phyloP scores from a whole-genome alignment of 2,113 vertebrate genomes.

The Callorhinus ursinus region DNA sequence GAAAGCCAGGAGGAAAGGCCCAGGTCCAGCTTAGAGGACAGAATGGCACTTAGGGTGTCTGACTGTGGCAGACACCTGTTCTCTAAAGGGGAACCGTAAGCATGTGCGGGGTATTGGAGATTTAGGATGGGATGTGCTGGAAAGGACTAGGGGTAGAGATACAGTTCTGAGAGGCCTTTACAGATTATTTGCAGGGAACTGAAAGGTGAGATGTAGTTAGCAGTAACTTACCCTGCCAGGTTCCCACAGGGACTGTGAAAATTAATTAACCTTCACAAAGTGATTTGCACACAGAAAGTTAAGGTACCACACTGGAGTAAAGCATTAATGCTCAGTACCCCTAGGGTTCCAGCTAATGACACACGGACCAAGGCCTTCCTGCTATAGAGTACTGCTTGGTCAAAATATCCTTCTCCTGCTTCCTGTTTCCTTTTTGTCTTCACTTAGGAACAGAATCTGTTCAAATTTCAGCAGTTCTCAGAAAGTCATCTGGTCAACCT shows the following conservation, averaged over 20 bases:
- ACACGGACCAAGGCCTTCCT: neutral
- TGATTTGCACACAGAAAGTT: neutral
- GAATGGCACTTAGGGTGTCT: neutral
- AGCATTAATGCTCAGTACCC: neutral
- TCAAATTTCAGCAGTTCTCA: neutral
- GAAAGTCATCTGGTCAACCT: neutral
- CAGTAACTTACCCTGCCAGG: slow-evolving; percentile 46
- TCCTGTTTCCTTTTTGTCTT: neutral
- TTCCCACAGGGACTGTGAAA: slow-evolving; percentile 47
- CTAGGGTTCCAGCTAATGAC: neutral
- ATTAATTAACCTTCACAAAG: slow-evolving; percentile 68
- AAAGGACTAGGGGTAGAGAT: neutral
- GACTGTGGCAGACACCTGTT: neutral
- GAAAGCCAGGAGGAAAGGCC: neutral
- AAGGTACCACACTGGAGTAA: neutral
- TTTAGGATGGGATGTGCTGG: neutral
- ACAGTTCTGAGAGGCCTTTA: neutral
- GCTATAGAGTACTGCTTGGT: neutral
- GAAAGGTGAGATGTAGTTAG: slow-evolving; percentile 59
- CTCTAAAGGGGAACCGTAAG: neutral
- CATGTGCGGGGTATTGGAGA: neutral
- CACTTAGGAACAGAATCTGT: neutral
- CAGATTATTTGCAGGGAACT: neutral
- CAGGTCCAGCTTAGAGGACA: neutral
- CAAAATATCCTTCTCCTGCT: neutral